Evolutionary conservation across 2,113 vertebrate species (phyloP), one percentile per base, ranked within the genome.

Genomic region (Zapornia atra): DNA sequence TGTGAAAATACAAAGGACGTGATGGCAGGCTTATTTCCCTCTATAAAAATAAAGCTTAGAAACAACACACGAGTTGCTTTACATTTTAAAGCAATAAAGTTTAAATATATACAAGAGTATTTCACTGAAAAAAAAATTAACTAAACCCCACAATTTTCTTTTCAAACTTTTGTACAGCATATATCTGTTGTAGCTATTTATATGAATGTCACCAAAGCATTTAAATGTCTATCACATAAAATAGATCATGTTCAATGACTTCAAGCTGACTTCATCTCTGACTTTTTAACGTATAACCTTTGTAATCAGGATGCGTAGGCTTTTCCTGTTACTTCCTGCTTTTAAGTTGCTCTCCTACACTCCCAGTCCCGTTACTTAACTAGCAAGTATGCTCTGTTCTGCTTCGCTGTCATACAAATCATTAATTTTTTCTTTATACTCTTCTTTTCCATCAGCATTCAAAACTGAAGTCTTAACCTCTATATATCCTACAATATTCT

Each of bases 1-100:
- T 99, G 97, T 64, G 86, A 95, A 96, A 91, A 92, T 22, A 88
- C 34, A 56, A 72, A 83, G 36, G 48, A 5, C 14, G 29, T 19
- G 59, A 38, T 11, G 11, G 9, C 24, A 77, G 6, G 5, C 7
- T 91, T 57, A 69, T 79, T 79, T 90, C 17, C 40, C 86, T 71
- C 14, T 56, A 5, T 5, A 54, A 28, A 66, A 81, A 59, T 46
- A 46, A 80, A 89, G 8, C 5, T 53, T n/a, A 53, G 17, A 83
- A 53, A 54, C 5, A 65, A 63, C 2, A 9, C 29, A 68, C 4
- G 17, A 60, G 7, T 11, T 25, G 6, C 24, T 64, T 60, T 8
- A 25, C 25, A 5, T 64, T 51, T 86, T 66, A n/a, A 91, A 63
- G 21, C 12, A 46, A 34, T 33, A 42, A 71, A 81, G 40, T 64